Conservation (phyloP, 1,140 invertebrate genomes). For the Bradynema listronoti region DNA sequence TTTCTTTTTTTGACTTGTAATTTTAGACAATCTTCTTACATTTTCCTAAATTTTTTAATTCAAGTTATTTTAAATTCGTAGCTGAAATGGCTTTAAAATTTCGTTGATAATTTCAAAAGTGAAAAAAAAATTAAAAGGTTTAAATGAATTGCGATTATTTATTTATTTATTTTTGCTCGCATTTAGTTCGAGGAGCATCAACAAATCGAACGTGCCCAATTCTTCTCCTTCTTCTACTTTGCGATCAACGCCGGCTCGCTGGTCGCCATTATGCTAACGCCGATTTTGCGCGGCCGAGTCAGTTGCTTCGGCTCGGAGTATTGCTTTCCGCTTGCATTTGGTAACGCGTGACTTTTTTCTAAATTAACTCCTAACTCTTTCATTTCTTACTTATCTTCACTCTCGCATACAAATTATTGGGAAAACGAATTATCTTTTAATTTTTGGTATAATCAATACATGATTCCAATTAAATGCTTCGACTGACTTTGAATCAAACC, state of each 20-base stretch:
- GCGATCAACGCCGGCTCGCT: constrained; percentile 59
- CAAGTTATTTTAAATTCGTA: constrained; percentile 7
- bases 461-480: too few species aligned
- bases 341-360: constrained; percentile 6
- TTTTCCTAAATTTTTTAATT: constrained; percentile 6
- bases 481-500: too few species aligned
- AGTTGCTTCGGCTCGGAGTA: constrained; percentile 57
- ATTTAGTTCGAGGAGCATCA: constrained; percentile 62
- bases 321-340: constrained; percentile 59
- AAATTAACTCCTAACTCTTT: background rate
- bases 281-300: constrained; percentile 58
- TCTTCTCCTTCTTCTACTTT: constrained; percentile 70
- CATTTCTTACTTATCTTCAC: background rate
- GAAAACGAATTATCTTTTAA: too few species aligned
- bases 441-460: too few species aligned
- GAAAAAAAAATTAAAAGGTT: too few species aligned
- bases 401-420: too few species aligned
- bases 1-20: background rate
- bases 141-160: too few species aligned
- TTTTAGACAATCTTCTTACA: constrained; percentile 19
- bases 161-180: constrained; percentile 62
- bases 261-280: constrained; percentile 60
- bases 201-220: constrained; percentile 62
- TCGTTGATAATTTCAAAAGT: too few species aligned
- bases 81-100: too few species aligned